phyloP scores from a whole-genome alignment of 2,113 vertebrate genomes.

The Prunella fulvescens region DNA sequence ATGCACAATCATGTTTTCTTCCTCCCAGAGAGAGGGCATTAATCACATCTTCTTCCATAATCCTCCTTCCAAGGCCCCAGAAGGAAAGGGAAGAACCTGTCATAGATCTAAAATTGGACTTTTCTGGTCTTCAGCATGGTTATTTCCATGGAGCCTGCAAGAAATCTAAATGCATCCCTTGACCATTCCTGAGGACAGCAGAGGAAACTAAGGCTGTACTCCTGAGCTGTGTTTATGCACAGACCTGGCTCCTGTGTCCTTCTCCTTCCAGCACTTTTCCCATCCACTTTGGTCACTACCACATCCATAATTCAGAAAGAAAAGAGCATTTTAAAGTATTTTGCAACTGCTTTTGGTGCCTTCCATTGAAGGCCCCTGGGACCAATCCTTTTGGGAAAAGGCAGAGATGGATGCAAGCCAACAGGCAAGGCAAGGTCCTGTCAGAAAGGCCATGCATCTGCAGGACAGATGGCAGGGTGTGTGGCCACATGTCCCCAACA shows the following conservation, averaged over 20 bases:
- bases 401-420: not conserved
- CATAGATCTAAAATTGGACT: conserved; percentile 15
- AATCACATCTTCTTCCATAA: conserved; percentile 50
- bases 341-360: not conserved
- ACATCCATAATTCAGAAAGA: not conserved
- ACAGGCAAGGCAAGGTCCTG: not conserved
- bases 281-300: not conserved
- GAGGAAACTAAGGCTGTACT: not conserved
- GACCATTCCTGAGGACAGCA: not conserved
- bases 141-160: not conserved
- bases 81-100: conserved; percentile 25
- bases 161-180: not conserved
- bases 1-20: conserved; percentile 28
- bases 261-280: not conserved
- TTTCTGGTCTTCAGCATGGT: not conserved
- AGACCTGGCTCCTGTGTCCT: not conserved
- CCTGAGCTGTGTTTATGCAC: not conserved
- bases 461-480: not conserved
- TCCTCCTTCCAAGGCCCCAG: conserved; percentile 16
- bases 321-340: not conserved
- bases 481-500: not conserved
- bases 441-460: not conserved
- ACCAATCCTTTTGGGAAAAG: rapidly evolving
- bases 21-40: conserved; percentile 15
- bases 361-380: not conserved